A percentile compares a stretch with the other conserved stretches of the same genome.
phyloP scores from a whole-genome alignment of 2,113 vertebrate genomes.

The Phycodurus eques region DNA sequence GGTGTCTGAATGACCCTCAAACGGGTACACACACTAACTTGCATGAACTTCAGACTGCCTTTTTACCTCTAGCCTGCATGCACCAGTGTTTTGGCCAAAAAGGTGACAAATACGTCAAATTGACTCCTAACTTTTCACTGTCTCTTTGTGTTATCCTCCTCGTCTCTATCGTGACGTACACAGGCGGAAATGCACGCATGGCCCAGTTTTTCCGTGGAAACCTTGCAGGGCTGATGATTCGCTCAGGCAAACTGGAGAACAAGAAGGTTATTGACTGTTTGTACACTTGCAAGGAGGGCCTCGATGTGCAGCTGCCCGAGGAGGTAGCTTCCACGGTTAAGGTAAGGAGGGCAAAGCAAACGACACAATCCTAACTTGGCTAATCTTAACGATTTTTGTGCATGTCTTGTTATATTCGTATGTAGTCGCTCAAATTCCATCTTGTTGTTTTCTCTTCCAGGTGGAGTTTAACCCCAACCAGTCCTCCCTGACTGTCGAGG shows the following conservation, averaged over 20 bases:
- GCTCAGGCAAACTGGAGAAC: slow-evolving; percentile 89
- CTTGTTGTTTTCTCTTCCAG: slow-evolving; percentile 60
- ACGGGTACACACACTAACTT: slow-evolving; percentile 77
- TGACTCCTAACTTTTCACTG: slow-evolving; percentile 4
- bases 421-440: not conserved
- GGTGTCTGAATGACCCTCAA: slow-evolving; percentile 24
- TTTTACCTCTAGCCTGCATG: slow-evolving; percentile 56
- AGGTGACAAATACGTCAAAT: slow-evolving; percentile 16
- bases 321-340: slow-evolving; percentile 81
- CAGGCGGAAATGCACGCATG: slow-evolving; percentile 86
- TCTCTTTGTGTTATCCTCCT: slow-evolving; percentile 13
- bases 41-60: slow-evolving; percentile 76
- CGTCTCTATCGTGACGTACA: slow-evolving; percentile 1
- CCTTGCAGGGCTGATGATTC: slow-evolving; percentile 90
- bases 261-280: slow-evolving; percentile 98
- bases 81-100: slow-evolving; percentile 32
- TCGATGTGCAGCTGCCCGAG: slow-evolving; percentile 84
- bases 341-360: slow-evolving; percentile 70
- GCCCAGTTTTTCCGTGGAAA: slow-evolving; percentile 92
- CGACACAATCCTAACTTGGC: not conserved
- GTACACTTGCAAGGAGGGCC: slow-evolving; percentile 96
- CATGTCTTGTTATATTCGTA: not conserved
- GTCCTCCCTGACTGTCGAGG: slow-evolving; percentile 83
- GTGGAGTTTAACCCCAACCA: slow-evolving; percentile 86
- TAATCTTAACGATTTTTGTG: not conserved